Evolutionary conservation across 30 jellyfish, hydroid and myxozoan species (phyloP).

Genomic region (Phacellophora camtschatica): DNA sequence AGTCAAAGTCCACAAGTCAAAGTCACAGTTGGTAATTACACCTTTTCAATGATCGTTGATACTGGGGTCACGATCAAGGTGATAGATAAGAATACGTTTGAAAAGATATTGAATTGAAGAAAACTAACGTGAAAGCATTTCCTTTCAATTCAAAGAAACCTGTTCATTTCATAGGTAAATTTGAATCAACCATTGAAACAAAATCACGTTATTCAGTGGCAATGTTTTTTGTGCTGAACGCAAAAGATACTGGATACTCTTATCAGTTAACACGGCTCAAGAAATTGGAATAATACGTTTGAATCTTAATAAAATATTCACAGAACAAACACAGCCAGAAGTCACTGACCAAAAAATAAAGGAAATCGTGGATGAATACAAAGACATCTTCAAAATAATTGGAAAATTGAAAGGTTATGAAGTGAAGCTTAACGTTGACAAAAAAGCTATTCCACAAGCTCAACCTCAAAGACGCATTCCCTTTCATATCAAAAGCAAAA

Average conservation of each 20-base stretch:
- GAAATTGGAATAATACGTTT: too few relatives aligned
- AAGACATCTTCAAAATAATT: not conserved
- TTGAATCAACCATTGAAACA: not conserved
- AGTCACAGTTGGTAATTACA: too few relatives aligned
- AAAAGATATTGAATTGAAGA: constrained; percentile 2
- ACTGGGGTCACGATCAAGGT: constrained; percentile 35
- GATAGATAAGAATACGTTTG: not conserved
- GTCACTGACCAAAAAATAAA: not conserved
- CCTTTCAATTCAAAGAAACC: constrained; percentile 12
- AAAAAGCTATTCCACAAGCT: not conserved
- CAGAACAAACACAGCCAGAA: too few relatives aligned
- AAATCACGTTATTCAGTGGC: not conserved
- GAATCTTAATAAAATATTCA: too few relatives aligned
- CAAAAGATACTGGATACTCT: too few relatives aligned
- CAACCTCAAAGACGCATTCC: constrained; percentile 2
- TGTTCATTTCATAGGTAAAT: not conserved
- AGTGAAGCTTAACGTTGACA: not conserved
- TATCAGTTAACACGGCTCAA: too few relatives aligned
- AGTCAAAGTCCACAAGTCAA: too few relatives aligned
- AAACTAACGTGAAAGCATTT: constrained; percentile 20
- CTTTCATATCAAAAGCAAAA: not conserved
- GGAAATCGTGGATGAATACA: not conserved
- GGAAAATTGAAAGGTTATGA: not conserved
- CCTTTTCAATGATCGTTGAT: constrained; percentile 6
- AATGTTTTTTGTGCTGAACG: not conserved